These are phyloP conservation scores for Zophobas morio DNA, from an alignment of 1,140 invertebrate species.

Conservation along the genomic window DNA sequence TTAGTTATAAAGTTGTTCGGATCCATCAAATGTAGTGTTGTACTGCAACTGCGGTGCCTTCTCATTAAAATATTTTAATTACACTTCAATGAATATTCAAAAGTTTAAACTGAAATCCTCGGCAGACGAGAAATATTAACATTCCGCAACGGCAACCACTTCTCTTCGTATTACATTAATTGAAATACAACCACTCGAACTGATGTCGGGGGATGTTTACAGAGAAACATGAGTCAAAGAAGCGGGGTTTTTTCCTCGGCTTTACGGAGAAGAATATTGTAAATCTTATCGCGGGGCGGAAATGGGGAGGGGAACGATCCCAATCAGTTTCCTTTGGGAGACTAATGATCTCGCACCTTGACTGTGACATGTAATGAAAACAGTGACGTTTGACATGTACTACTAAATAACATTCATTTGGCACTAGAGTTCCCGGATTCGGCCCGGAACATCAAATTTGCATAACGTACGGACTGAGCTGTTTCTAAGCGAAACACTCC, in stretches of 20 bases:
- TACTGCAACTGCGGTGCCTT: conserved; percentile 54
- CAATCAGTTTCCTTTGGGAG: conserved; percentile 49
- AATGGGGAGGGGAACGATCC: conserved; percentile 42
- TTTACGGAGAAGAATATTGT: conserved; percentile 22
- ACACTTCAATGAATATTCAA: conserved; percentile 62
- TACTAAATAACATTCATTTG: conserved; percentile 57
- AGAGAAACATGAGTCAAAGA: conserved; percentile 27
- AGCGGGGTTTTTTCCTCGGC: conserved; percentile 7
- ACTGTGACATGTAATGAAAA: conserved; percentile 56
- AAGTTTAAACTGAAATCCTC: conserved; percentile 49
- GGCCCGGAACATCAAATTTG: conserved; percentile 43
- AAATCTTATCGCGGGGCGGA: conserved; percentile 8
- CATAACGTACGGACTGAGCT: conserved; percentile 39
- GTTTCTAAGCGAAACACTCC: conserved; percentile 32
- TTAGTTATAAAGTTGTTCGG: conserved; percentile 59
- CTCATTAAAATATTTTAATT: conserved; percentile 65
- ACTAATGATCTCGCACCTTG: conserved; percentile 52
- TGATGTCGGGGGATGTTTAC: conserved; percentile 16
- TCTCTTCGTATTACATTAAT: conserved; percentile 37
- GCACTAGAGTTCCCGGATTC: conserved; percentile 33
- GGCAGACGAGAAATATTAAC: conserved; percentile 46
- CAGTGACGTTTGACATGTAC: conserved; percentile 57
- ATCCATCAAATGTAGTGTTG: conserved; percentile 44
- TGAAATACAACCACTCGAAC: conserved; percentile 35
- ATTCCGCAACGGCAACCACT: conserved; percentile 27